phyloP scores from a whole-genome alignment of 2,797 vertebrate species.

The Labeo calbasu region DNA sequence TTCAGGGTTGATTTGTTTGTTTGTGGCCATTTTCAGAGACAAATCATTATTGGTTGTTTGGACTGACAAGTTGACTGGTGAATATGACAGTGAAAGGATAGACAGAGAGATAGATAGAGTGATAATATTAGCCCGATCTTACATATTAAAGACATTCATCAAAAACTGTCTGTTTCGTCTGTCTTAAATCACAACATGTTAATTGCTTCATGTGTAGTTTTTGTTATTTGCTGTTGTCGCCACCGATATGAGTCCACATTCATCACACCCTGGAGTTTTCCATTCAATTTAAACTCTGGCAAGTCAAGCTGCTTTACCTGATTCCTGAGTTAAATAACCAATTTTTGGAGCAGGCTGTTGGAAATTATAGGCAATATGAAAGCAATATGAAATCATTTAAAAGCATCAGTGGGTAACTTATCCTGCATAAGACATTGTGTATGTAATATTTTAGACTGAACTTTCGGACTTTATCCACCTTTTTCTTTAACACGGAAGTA shows the following conservation, averaged over 20 bases:
- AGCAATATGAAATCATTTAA: background rate
- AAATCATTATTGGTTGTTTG: slow-evolving; percentile 33
- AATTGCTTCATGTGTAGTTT: slow-evolving; percentile 29
- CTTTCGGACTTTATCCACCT: too few species aligned
- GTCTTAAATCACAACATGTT: background rate
- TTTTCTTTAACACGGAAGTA: too few species aligned
- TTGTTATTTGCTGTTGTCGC: slow-evolving; percentile 22
- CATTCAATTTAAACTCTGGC: slow-evolving; percentile 9
- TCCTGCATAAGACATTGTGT: background rate
- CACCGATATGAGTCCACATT: slow-evolving; percentile 20
- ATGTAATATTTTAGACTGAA: background rate
- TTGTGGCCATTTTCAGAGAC: background rate
- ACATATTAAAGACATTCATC: slow-evolving; percentile 20
- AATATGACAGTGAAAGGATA: background rate
- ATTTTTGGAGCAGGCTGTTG: background rate
- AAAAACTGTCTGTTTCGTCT: background rate
- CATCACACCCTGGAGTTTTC: slow-evolving; percentile 22
- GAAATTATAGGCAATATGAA: background rate
- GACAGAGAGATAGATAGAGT: background rate
- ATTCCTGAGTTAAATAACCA: background rate
- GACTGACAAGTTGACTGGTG: background rate
- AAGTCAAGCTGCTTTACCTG: background rate
- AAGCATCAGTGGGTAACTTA: background rate
- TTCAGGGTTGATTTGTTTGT: background rate
- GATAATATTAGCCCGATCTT: background rate